Conservation (phyloP, 2,797 vertebrate species). For the Geotrypetes seraphini region DNA sequence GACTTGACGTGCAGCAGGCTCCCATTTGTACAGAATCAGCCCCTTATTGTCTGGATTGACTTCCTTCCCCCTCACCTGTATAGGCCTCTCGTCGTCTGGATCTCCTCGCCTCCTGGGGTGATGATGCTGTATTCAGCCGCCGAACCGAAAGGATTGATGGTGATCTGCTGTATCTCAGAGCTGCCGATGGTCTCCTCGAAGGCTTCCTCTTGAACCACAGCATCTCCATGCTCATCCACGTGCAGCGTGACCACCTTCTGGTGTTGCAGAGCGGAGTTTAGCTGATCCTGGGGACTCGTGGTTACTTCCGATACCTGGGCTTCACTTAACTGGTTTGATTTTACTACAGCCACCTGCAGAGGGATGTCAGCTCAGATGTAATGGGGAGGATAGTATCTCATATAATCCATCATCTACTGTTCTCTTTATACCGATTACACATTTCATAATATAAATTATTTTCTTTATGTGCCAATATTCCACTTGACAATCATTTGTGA, state of each 20-base stretch:
- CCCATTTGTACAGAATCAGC: too few relatives aligned
- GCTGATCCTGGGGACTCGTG: constrained; percentile 9
- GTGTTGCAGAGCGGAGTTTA: constrained; percentile 34
- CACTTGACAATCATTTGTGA: too few relatives aligned
- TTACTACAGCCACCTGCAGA: constrained; percentile 79
- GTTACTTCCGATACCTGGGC: constrained; percentile 8
- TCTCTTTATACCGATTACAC: too few relatives aligned
- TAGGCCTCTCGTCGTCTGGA: constrained; percentile 45
- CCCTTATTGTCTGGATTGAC: too few relatives aligned
- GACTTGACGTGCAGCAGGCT: too few relatives aligned
- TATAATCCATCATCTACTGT: not conserved
- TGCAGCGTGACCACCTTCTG: constrained; percentile 81
- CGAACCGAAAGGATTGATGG: constrained; percentile 59
- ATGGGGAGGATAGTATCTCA: rapidly evolving
- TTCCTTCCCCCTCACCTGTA: too few relatives aligned
- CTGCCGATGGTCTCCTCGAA: constrained; percentile 43
- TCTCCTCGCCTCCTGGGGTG: constrained; percentile 66
- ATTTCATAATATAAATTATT: too few relatives aligned
- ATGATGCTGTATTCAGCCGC: constrained; percentile 72
- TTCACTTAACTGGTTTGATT: constrained; percentile 44
- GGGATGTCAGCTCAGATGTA: too few relatives aligned
- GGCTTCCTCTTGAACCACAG: constrained; percentile 63
- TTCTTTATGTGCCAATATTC: too few relatives aligned
- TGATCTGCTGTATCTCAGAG: constrained; percentile 71
- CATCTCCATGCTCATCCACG: constrained; percentile 65